Base-by-base conservation (phyloP, 2,797 vertebrate genomes). In the Manis crassicaudata region DNA sequence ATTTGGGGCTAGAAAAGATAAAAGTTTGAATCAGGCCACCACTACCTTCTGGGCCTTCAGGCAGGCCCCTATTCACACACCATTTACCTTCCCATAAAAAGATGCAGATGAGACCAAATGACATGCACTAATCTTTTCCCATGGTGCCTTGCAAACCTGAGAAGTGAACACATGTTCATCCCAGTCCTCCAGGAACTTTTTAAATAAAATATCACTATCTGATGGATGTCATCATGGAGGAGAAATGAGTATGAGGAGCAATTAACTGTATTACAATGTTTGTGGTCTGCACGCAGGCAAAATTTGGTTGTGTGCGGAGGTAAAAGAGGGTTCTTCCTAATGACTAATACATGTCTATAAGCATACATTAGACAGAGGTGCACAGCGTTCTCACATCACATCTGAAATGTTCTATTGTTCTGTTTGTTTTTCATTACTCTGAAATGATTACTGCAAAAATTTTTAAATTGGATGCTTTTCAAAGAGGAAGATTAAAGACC, bases 391-490 rank as follows among this genome's bases (percentile, higher is more conserved):
- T 96, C 12, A 1, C 82, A 35, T 96, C 89, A 56, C 84, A 89
- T 97, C 96, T 93, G 97, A 97, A 95, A 96, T 86, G 52, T 96
- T 97, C 97, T 94, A 90, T 98, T 98, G 95, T 98, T 97, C 90
- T 37, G 1, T 98, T 98, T 97, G 94, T 70, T 98, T 98, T 98
- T 98, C 67, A 86, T 96, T 90, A 93, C 92, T 94, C 75, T 89
- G 95, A 90, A 96, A 92, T 68, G 86, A 96, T 98, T 98, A 94
- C 90, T 97, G 96, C 88, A 96, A 88, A 97, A 98, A 95, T 97
- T 96, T 92, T 97, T 97, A 97, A 98, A 97, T 96, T 98, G 97
- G 94, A 94, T 96, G 54, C 7, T 98, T 98, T 98, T 98, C 93
- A 96, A 91, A 97, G 95, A 88, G 50, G n/a, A 56, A 97, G 90